A percentile compares a stretch with the other conserved stretches of the same genome.
phyloP scores from a whole-genome alignment of 2,113 vertebrate species.

The Paramormyrops kingsleyae region DNA sequence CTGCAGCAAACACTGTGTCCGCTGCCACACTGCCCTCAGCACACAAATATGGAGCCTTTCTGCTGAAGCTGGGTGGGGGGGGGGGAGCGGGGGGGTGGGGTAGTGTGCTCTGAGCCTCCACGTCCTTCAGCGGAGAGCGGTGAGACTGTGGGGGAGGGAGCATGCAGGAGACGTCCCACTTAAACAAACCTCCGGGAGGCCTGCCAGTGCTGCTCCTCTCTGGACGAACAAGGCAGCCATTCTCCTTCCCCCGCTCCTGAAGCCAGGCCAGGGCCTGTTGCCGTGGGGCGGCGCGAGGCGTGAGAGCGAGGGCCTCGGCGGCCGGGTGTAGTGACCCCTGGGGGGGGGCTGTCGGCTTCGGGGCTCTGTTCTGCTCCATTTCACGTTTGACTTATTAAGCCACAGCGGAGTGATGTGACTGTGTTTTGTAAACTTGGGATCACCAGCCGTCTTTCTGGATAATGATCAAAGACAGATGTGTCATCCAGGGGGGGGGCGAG shows the following conservation, averaged over 20 bases:
- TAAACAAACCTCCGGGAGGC: slow-evolving; percentile 14
- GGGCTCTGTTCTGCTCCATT: not conserved
- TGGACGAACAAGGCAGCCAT: not conserved
- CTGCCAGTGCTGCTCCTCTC: not conserved
- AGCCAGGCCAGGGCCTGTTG: not conserved
- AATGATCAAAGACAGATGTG: not conserved
- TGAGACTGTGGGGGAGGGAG: not conserved
- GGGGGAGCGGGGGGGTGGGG: not conserved
- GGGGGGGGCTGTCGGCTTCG: not conserved
- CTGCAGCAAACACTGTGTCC: not conserved
- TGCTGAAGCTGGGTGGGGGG: not conserved
- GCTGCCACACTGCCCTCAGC: not conserved
- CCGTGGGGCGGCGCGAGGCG: not conserved
- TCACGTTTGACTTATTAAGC: not conserved
- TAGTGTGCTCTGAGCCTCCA: not conserved
- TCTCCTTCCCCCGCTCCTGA: not conserved
- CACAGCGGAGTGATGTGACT: not conserved
- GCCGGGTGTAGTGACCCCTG: not conserved
- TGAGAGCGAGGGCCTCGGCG: not conserved
- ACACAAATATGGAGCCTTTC: not conserved
- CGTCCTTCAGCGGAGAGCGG: not conserved
- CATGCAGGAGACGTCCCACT: slow-evolving; percentile 15
- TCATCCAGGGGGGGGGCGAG: not conserved
- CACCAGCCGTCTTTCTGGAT: not conserved
- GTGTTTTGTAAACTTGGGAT: not conserved